Conservation (phyloP, 2,113 vertebrate species). For the Amphiprion percula region DNA sequence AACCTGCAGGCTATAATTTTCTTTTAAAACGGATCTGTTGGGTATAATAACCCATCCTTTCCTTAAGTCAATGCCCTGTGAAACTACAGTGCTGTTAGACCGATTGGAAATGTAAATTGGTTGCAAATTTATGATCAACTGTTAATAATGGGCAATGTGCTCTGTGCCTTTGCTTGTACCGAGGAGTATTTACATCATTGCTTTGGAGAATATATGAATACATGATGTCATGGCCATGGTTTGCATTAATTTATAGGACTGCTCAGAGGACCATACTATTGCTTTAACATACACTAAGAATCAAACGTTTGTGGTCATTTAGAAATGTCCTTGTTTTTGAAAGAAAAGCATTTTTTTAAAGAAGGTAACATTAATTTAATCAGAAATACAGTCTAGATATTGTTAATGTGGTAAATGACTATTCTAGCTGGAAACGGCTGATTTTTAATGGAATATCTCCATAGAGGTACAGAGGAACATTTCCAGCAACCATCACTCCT, state of each 20-base stretch:
- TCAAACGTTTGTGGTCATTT: too few species aligned
- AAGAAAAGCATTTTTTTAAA: too few species aligned
- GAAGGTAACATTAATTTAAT: too few species aligned
- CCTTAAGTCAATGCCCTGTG: constrained; percentile 43
- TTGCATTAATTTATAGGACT: constrained; percentile 16
- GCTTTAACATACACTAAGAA: too few species aligned
- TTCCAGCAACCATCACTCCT: too few species aligned
- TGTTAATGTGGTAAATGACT: too few species aligned
- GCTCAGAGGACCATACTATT: not conserved
- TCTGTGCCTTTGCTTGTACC: constrained; percentile 34
- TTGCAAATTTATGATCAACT: constrained; percentile 64
- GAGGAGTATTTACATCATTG: constrained; percentile 35
- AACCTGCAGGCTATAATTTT: constrained; percentile 29
- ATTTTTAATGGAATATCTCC: too few species aligned
- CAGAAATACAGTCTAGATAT: too few species aligned
- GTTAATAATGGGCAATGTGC: constrained; percentile 55
- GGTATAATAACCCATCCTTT: constrained; percentile 50
- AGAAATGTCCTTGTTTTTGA: too few species aligned
- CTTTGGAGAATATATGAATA: constrained; percentile 53
- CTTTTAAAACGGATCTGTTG: constrained; percentile 34
- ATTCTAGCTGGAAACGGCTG: too few species aligned
- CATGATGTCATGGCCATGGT: constrained; percentile 13
- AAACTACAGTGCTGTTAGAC: constrained; percentile 39
- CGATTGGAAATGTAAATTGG: constrained; percentile 64
- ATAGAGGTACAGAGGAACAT: too few species aligned